Conservation (phyloP, 2,888 invertebrate genomes). For the Protula sp. region DNA sequence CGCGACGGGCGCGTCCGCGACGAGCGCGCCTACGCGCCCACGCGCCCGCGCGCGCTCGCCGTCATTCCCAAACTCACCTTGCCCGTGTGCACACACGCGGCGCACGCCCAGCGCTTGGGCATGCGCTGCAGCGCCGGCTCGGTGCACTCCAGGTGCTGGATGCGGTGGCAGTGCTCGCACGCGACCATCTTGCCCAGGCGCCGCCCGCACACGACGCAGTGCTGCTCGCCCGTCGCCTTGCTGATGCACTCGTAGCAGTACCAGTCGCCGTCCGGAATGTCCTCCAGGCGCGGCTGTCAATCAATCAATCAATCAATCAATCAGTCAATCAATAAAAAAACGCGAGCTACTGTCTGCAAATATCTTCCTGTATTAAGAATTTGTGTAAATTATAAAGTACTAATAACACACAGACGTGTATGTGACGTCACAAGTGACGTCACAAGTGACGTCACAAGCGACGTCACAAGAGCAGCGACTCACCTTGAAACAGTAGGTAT, state of each 20-base stretch:
- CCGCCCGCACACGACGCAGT: conserved; percentile 90
- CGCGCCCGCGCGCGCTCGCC: neutral
- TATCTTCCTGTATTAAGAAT: too few relatives aligned
- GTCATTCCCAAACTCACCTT: conserved; percentile 10
- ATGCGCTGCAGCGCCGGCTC: conserved; percentile 67
- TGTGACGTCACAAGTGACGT: too few relatives aligned
- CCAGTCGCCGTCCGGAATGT: conserved; percentile 97
- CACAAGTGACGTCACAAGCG: too few relatives aligned
- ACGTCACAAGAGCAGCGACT: too few relatives aligned
- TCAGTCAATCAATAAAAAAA: too few relatives aligned
- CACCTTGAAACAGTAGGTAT: conserved; percentile 92
- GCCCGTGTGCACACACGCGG: conserved; percentile 7
- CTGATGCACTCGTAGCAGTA: conserved; percentile 84
- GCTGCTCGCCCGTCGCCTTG: conserved; percentile 71
- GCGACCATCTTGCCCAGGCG: conserved; percentile 66
- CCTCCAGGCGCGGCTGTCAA: conserved; percentile 76
- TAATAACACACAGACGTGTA: too few relatives aligned
- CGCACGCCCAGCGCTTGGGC: conserved; percentile 21
- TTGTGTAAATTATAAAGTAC: too few relatives aligned
- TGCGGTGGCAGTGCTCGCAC: conserved; percentile 84
- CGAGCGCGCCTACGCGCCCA: too few relatives aligned
- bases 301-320: too few relatives aligned
- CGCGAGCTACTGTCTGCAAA: too few relatives aligned
- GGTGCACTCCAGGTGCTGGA: conserved; percentile 89
- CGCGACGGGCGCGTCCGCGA: too few relatives aligned